These are phyloP conservation scores for Oophaga sylvatica DNA, from an alignment of 2,797 vertebrate genomes.

Conservation along the genomic window DNA sequence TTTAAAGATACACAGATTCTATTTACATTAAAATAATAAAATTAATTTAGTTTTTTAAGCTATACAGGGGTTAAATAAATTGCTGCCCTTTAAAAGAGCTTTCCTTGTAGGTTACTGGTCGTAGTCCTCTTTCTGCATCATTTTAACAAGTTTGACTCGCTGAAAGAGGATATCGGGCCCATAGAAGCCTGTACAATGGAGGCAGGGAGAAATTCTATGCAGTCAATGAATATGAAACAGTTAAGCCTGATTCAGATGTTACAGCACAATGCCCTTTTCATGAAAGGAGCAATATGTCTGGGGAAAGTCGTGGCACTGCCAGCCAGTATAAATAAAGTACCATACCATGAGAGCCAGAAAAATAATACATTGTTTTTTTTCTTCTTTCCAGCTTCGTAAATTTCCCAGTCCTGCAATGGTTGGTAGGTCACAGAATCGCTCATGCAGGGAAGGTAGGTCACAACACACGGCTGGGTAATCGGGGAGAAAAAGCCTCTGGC, in stretches of 20 bases:
- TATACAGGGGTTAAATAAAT: background rate
- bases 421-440: constrained; percentile 26
- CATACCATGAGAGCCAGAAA: background rate
- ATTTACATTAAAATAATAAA: background rate
- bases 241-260: constrained; percentile 43
- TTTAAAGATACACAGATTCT: background rate
- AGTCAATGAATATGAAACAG: constrained; percentile 43
- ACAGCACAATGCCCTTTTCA: constrained; percentile 45
- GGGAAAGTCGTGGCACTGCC: constrained; percentile 35
- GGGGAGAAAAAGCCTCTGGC: constrained; percentile 11
- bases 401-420: background rate
- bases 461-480: constrained; percentile 1
- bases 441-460: constrained; percentile 38
- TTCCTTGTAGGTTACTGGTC: background rate
- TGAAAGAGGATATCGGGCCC: constrained; percentile 32
- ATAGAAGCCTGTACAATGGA: constrained; percentile 36
- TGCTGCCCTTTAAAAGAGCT: constrained; percentile 20
- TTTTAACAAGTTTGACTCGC: constrained; percentile 19
- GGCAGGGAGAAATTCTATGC: background rate
- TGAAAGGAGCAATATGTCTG: constrained; percentile 36
- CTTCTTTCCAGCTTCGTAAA: background rate
- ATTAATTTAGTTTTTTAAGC: background rate
- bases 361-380: background rate
- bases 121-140: constrained; percentile 27
- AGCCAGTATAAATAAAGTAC: constrained; percentile 28